Evolutionary conservation across 2,797 vertebrate species (phyloP).

Genomic region (Thamnophis elegans): DNA sequence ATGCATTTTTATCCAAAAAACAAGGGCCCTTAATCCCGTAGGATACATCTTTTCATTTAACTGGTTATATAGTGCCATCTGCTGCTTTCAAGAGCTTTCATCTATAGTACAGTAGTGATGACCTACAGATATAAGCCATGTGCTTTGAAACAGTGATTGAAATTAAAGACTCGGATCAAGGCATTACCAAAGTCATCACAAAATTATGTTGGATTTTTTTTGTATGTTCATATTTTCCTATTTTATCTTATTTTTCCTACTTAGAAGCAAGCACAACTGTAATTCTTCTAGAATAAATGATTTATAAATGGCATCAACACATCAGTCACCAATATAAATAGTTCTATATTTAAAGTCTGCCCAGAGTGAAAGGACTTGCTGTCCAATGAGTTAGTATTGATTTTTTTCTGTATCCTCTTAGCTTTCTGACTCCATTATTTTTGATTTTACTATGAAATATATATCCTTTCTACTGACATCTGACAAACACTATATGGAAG

Average conservation of each 20-base stretch:
- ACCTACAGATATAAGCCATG: neutral
- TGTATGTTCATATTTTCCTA: neutral
- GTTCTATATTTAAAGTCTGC: conserved; percentile 72
- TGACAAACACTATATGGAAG: conserved; percentile 88
- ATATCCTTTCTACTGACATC: conserved; percentile 83
- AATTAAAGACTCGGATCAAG: conserved; percentile 25
- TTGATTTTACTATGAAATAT: conserved; percentile 88
- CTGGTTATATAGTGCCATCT: conserved; percentile 58
- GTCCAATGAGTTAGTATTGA: conserved; percentile 75
- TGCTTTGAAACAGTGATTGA: conserved; percentile 13
- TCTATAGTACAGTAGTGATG: neutral
- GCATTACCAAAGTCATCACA: neutral
- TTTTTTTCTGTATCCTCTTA: conserved; percentile 74
- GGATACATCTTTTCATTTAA: neutral
- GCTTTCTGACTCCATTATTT: conserved; percentile 86
- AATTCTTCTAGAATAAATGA: conserved; percentile 9
- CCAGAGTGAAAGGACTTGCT: conserved; percentile 50
- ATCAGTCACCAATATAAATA: conserved; percentile 61
- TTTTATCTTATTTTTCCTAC: neutral
- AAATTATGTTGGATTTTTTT: conserved; percentile 20
- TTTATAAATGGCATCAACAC: conserved; percentile 21
- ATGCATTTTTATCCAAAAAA: neutral
- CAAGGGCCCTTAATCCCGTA: neutral
- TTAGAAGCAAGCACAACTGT: conserved; percentile 8
- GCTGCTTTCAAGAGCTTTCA: conserved; percentile 37